phyloP scores from a whole-genome alignment of 2,113 vertebrate species.

The Bufo bufo region DNA sequence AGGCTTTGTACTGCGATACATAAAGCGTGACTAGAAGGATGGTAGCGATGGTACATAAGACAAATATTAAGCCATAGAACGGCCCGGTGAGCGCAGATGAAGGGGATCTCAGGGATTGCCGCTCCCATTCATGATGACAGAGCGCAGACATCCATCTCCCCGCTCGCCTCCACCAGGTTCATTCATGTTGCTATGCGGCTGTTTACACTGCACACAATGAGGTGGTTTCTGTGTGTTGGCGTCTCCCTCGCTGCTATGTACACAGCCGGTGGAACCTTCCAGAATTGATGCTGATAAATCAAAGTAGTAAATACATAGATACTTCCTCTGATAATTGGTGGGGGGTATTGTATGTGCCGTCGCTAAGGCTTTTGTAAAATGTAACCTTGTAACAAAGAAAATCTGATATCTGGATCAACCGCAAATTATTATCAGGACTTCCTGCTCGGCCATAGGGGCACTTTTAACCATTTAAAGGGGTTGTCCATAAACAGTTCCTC shows the following conservation, averaged over 20 bases:
- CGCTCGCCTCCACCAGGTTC: not conserved
- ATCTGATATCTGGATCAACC: not conserved
- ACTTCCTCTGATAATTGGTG: not conserved
- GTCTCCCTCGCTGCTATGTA: not conserved
- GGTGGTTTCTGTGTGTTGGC: not conserved
- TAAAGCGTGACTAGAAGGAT: not conserved
- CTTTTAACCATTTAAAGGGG: too few species aligned
- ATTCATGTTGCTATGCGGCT: constrained; percentile 3
- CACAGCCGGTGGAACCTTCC: not conserved
- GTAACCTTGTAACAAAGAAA: not conserved
- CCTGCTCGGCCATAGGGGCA: too few species aligned
- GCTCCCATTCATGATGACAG: not conserved
- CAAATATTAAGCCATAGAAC: not conserved
- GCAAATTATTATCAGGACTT: too few species aligned
- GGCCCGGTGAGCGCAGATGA: too few species aligned
- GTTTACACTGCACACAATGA: not conserved
- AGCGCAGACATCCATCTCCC: not conserved
- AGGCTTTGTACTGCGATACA: too few species aligned
- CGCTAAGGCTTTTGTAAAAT: not conserved
- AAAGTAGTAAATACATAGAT: not conserved
- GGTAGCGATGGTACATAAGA: not conserved
- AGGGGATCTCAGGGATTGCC: too few species aligned
- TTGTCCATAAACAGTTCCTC: too few species aligned
- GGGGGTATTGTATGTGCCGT: not conserved
- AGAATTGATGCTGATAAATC: constrained; percentile 9